phyloP scores from a whole-genome alignment of 2,797 vertebrate genomes.

The Neostethus bicornis region DNA sequence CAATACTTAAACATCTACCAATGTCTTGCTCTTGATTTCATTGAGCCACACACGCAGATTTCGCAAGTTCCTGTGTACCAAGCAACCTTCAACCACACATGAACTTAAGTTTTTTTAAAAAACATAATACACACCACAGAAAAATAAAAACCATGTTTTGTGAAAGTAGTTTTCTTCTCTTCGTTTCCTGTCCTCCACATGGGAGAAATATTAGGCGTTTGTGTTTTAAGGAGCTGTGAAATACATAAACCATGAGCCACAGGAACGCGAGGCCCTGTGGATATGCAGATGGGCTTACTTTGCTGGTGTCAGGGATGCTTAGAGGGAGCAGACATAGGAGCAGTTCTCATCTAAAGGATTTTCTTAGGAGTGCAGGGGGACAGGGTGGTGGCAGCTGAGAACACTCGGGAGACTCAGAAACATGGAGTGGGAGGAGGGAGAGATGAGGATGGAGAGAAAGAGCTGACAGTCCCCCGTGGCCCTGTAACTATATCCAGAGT shows the following conservation, averaged over 20 bases:
- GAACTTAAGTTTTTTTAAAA: slow-evolving; percentile 64
- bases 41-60: slow-evolving; percentile 49
- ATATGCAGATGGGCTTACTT: slow-evolving; percentile 99
- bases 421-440: slow-evolving; percentile 57
- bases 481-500: slow-evolving; percentile 97
- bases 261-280: slow-evolving; percentile 96
- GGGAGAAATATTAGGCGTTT: slow-evolving; percentile 99
- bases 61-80: slow-evolving; percentile 51
- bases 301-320: slow-evolving; percentile 96
- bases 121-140: slow-evolving; percentile 65
- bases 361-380: slow-evolving; percentile 83
- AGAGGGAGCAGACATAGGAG: slow-evolving; percentile 81
- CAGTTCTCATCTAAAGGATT: slow-evolving; percentile 95
- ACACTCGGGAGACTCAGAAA: slow-evolving; percentile 74
- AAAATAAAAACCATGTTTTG: slow-evolving; percentile 72
- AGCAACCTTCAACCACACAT: slow-evolving; percentile 71
- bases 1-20: slow-evolving; percentile 33
- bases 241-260: slow-evolving; percentile 99
- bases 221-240: slow-evolving; percentile 98
- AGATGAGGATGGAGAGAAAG: slow-evolving; percentile 49
- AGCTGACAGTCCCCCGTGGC: slow-evolving; percentile 87
- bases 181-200: slow-evolving; percentile 81
- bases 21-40: slow-evolving; percentile 26
- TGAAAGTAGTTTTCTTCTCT: slow-evolving; percentile 57
- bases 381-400: slow-evolving; percentile 77